These are phyloP conservation scores for Chrysoperla carnea DNA, from an alignment of 1,140 invertebrate genomes.

Conservation along the genomic window DNA sequence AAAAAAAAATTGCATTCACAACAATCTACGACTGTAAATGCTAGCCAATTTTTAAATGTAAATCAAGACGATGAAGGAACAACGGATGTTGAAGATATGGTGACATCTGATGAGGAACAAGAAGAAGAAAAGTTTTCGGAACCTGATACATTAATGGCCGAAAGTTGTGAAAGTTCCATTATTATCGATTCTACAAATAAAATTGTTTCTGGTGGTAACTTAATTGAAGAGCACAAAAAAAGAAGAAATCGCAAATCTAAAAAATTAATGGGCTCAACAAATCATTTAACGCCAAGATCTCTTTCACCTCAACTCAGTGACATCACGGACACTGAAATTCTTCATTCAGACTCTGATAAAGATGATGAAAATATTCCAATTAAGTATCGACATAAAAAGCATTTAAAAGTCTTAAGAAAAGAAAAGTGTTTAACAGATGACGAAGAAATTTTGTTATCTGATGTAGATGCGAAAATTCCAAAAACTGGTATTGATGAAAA, in stretches of 20 bases:
- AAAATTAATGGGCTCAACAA: background rate
- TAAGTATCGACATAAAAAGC: background rate
- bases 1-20: conserved; percentile 9
- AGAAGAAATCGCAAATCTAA: conserved; percentile 4
- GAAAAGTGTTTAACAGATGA: conserved; percentile 15
- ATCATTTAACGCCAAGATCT: conserved; percentile 4
- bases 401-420: background rate
- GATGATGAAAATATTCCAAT: conserved; percentile 12
- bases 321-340: conserved; percentile 17
- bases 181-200: background rate
- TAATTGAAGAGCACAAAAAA: conserved; percentile 1
- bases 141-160: conserved; percentile 1
- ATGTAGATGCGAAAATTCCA: conserved; percentile 11
- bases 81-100: conserved; percentile 18
- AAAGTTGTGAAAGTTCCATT: background rate
- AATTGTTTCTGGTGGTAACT: background rate
- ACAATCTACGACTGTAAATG: conserved; percentile 7
- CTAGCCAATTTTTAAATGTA: background rate
- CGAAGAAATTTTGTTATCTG: conserved; percentile 21
- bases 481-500: background rate
- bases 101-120: conserved; percentile 12
- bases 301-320: conserved; percentile 8
- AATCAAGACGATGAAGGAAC: conserved; percentile 3
- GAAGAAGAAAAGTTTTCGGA: background rate
- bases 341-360: conserved; percentile 15